Conservation (phyloP, 2,888 invertebrate genomes). For the Drosophila vallismaia region DNA sequence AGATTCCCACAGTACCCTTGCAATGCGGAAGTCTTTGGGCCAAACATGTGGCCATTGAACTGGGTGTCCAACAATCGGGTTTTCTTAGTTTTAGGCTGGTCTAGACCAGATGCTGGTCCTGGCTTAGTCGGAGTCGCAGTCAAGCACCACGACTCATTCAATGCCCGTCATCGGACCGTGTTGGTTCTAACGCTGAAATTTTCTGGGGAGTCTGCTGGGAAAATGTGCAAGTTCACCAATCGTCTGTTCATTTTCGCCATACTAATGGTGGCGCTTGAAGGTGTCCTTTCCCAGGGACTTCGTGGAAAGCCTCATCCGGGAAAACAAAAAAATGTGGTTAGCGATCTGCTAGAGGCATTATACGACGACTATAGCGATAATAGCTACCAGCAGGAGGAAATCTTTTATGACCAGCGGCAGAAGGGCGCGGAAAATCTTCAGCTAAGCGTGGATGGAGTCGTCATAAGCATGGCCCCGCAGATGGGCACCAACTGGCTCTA, state of each 20-base stretch:
- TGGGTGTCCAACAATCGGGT: constrained; percentile 62
- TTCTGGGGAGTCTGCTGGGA: constrained; percentile 12
- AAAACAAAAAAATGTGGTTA: constrained; percentile 35
- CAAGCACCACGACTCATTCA: constrained; percentile 61
- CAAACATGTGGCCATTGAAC: constrained; percentile 62
- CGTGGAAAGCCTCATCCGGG: constrained; percentile 12
- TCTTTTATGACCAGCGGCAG: constrained; percentile 89
- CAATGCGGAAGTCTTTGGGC: constrained; percentile 73
- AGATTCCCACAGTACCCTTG: constrained; percentile 56
- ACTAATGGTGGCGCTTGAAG: constrained; percentile 44
- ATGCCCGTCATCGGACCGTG: constrained; percentile 48
- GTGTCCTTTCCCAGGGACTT: constrained; percentile 40
- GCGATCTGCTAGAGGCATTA: constrained; percentile 59
- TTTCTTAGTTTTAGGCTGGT: constrained; percentile 34
- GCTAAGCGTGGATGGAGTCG: constrained; percentile 85
- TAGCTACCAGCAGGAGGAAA: constrained; percentile 79
- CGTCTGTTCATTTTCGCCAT: constrained; percentile 79
- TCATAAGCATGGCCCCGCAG: constrained; percentile 66
- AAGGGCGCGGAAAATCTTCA: constrained; percentile 91
- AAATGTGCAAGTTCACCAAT: constrained; percentile 83
- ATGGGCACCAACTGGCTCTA: constrained; percentile 50
- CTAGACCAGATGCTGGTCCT: constrained; percentile 49
- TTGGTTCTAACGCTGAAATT: constrained; percentile 55
- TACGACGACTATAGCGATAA: constrained; percentile 67
- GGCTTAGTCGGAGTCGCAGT: constrained; percentile 21